phyloP scores from a whole-genome alignment of 2,797 vertebrate species.

The Poeciliopsis infans region DNA sequence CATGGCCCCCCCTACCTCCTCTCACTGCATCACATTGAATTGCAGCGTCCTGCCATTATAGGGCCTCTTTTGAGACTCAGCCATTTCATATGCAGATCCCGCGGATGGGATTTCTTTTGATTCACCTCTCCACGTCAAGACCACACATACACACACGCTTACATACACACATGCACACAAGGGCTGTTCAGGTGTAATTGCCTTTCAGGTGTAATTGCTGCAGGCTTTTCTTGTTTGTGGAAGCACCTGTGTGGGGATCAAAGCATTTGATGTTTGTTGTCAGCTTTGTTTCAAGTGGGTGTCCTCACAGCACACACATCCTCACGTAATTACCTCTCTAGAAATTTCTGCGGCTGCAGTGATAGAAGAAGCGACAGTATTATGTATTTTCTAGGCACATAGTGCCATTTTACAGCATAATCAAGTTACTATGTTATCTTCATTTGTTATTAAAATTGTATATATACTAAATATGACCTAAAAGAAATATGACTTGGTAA shows the following conservation, averaged over 20 bases:
- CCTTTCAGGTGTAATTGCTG: conserved; percentile 79
- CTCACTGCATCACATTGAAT: conserved; percentile 63
- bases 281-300: conserved; percentile 73
- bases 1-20: background rate
- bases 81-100: conserved; percentile 81
- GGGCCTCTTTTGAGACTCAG: conserved; percentile 73
- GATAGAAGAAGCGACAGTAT: conserved; percentile 12
- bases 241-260: conserved; percentile 84
- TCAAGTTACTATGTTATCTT: too few species aligned
- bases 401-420: too few species aligned
- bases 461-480: too few species aligned
- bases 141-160: conserved; percentile 43
- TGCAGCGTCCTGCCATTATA: conserved; percentile 51
- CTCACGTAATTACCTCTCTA: conserved; percentile 74
- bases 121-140: conserved; percentile 71
- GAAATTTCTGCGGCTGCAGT: conserved; percentile 58
- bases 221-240: conserved; percentile 71
- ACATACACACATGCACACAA: conserved; percentile 55
- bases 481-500: too few species aligned
- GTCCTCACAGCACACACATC: conserved; percentile 59
- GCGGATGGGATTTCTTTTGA: conserved; percentile 77
- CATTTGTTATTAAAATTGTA: too few species aligned
- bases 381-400: too few species aligned
- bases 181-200: conserved; percentile 81
- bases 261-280: conserved; percentile 75